Evolutionary conservation across 2,888 invertebrate species (phyloP).

Genomic region (Bombylius discolor): DNA sequence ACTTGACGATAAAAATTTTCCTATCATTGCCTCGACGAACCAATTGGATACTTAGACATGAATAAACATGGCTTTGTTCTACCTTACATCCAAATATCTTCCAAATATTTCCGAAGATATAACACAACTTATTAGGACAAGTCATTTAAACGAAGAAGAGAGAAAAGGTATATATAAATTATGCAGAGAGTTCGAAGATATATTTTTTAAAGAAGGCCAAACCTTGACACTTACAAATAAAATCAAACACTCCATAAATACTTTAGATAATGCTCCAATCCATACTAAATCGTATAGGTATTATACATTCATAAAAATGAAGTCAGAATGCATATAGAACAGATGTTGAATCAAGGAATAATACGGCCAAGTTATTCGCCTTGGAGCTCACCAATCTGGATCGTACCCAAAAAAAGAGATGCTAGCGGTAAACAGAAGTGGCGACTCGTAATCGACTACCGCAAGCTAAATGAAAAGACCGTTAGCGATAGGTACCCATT

Average conservation of each 20-base stretch:
- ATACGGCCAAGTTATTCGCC: constrained; percentile 17
- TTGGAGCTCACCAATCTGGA: constrained; percentile 16
- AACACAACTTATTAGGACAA: constrained; percentile 4
- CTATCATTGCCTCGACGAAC: no score
- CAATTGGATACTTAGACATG: no score
- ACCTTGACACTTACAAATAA: constrained; percentile 21
- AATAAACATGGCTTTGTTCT: no score
- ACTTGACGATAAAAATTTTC: no score
- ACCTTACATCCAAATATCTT: no score
- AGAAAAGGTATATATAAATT: constrained; percentile 14
- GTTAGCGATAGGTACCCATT: constrained; percentile 24
- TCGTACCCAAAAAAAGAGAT: constrained; percentile 25
- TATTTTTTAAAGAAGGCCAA: constrained; percentile 22
- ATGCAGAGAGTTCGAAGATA: constrained; percentile 20
- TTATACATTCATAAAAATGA: constrained; percentile 4
- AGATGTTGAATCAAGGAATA: constrained; percentile 20
- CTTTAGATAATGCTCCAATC: constrained; percentile 1
- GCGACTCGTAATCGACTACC: constrained; percentile 22
- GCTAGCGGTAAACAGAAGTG: constrained; percentile 20
- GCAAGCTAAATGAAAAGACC: constrained; percentile 27
- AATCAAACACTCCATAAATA: neutral
- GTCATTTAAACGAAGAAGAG: constrained; percentile 21
- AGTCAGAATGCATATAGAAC: constrained; percentile 16
- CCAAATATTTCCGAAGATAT: no score
- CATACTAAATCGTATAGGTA: constrained; percentile 3